phyloP scores from a whole-genome alignment of 2,888 invertebrate genomes.

The Xylocampa areola region DNA sequence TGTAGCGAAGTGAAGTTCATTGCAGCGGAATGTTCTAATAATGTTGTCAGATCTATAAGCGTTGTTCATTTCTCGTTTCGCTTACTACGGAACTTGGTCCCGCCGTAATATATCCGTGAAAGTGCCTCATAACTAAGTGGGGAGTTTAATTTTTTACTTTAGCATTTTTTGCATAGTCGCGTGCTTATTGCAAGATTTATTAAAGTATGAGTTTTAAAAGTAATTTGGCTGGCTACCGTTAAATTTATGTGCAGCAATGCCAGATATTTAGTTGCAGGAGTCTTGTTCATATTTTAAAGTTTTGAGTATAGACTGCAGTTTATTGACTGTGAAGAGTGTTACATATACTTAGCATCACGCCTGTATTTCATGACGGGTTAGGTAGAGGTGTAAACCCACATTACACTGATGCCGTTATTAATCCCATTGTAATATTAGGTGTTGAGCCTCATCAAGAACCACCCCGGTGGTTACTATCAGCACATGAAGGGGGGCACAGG shows the following conservation, averaged over 20 bases:
- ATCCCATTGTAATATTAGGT: too few species aligned
- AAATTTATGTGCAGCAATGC: constrained; percentile 12
- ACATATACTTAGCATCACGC: too few species aligned
- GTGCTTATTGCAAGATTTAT: constrained; percentile 31
- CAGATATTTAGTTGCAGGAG: neutral
- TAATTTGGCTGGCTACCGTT: constrained; percentile 2
- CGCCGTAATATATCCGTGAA: constrained; percentile 30
- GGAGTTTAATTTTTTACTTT: constrained; percentile 17
- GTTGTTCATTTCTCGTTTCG: constrained; percentile 27
- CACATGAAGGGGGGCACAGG: too few species aligned
- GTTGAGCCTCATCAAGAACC: too few species aligned
- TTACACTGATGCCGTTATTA: too few species aligned
- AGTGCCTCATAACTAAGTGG: constrained; percentile 37
- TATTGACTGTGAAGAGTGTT: too few species aligned
- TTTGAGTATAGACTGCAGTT: neutral
- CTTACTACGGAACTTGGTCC: constrained; percentile 12
- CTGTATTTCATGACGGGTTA: too few species aligned
- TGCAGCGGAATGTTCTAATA: neutral
- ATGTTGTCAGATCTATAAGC: neutral
- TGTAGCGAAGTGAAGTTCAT: neutral
- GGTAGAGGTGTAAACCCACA: too few species aligned
- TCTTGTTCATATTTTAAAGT: neutral
- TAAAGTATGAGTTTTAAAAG: constrained; percentile 11
- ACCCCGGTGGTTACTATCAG: too few species aligned
- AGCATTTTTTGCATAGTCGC: constrained; percentile 28